Percentiles rank a stretch among this genome's conserved stretches.
phyloP scores from a whole-genome alignment of 2,888 invertebrate species.

The Microctonus hyperodae region DNA sequence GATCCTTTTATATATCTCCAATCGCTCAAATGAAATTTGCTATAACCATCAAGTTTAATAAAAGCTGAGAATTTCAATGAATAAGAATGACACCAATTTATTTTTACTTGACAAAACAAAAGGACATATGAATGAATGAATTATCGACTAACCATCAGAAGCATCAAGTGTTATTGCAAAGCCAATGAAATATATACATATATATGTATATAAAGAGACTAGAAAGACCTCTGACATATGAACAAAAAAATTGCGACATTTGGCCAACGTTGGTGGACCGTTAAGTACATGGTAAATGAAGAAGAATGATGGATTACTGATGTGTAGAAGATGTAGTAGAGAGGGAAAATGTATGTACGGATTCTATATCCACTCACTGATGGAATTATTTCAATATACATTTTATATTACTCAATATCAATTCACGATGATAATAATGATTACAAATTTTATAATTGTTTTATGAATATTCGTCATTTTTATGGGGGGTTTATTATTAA shows the following conservation, averaged over 20 bases:
- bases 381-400: constrained; percentile 1
- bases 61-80: constrained; percentile 19
- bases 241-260: constrained; percentile 10
- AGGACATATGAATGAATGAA: not conserved
- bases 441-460: not conserved
- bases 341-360: constrained; percentile 27
- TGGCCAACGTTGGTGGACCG: constrained; percentile 22
- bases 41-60: constrained; percentile 6
- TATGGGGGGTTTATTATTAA: too few relatives aligned
- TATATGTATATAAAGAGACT: too few relatives aligned
- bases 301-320: constrained; percentile 42
- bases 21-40: constrained; percentile 22
- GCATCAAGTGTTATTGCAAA: not conserved
- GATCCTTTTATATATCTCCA: constrained; percentile 22
- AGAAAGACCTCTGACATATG: not conserved
- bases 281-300: constrained; percentile 18
- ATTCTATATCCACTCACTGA: not conserved
- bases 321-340: constrained; percentile 37
- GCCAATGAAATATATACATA: not conserved
- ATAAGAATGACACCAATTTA: constrained; percentile 10
- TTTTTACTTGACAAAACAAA: constrained; percentile 3
- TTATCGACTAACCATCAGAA: constrained; percentile 13
- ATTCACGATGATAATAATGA: not conserved
- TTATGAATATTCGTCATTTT: not conserved
- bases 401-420: not conserved